phyloP scores from a whole-genome alignment of 2,888 invertebrate genomes.

The Drosophila demipolita region DNA sequence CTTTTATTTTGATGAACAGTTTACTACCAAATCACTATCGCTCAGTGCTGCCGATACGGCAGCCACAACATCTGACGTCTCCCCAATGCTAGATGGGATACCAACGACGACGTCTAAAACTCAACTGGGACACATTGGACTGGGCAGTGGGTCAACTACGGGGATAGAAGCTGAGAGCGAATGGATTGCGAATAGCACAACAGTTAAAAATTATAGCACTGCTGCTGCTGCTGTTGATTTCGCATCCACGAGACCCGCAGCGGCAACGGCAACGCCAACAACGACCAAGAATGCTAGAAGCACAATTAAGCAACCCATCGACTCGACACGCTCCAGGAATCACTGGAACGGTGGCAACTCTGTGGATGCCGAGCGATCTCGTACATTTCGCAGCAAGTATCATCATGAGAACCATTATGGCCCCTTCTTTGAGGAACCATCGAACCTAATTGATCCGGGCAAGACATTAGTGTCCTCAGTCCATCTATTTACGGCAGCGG shows the following conservation, averaged over 20 bases:
- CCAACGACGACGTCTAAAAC: slow-evolving; percentile 6
- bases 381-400: slow-evolving; percentile 86
- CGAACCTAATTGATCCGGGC: slow-evolving; percentile 85
- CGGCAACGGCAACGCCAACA: slow-evolving; percentile 36
- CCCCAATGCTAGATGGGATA: slow-evolving; percentile 38
- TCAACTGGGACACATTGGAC: slow-evolving; percentile 4
- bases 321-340: slow-evolving; percentile 71
- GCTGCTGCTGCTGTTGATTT: slow-evolving; percentile 17
- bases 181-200: slow-evolving; percentile 46
- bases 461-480: slow-evolving; percentile 87
- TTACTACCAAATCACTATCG: slow-evolving; percentile 51
- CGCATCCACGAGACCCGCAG: slow-evolving; percentile 35
- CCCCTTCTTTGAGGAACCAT: slow-evolving; percentile 89
- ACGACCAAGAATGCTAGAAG: slow-evolving; percentile 62
- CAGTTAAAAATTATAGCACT: slow-evolving; percentile 38
- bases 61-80: slow-evolving; percentile 40
- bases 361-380: slow-evolving; percentile 71
- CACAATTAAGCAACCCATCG: slow-evolving; percentile 68
- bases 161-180: slow-evolving; percentile 14
- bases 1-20: slow-evolving; percentile 67
- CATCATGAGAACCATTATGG: slow-evolving; percentile 91
- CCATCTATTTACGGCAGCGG: slow-evolving; percentile 88
- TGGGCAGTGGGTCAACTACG: slow-evolving; percentile 7
- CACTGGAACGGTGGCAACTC: slow-evolving; percentile 65
- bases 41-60: slow-evolving; percentile 39